Percentiles rank a stretch among this genome's conserved stretches.
phyloP scores from a whole-genome alignment of 2,113 vertebrate genomes.

The Pavo muticus region DNA sequence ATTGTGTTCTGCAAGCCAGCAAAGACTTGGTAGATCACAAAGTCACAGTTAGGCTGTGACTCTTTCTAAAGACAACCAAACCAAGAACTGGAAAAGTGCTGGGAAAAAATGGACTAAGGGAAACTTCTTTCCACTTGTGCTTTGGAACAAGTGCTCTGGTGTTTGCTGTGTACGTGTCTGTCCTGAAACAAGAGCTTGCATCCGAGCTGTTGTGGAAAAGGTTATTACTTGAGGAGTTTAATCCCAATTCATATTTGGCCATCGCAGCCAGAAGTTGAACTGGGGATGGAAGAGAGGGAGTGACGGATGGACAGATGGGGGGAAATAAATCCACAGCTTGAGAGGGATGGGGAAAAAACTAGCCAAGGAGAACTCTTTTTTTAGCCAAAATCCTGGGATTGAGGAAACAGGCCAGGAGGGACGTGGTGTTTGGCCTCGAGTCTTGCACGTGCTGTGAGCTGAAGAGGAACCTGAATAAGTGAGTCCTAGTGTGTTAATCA shows the following conservation, averaged over 20 bases:
- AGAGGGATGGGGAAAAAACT: neutral
- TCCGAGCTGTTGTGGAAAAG: slow-evolving; percentile 11
- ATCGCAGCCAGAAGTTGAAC: neutral
- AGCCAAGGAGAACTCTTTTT: neutral
- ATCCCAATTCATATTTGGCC: neutral
- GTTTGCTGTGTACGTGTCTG: accelerated
- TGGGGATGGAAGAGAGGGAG: neutral
- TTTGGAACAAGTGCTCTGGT: neutral
- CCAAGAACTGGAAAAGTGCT: neutral
- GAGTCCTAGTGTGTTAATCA: neutral
- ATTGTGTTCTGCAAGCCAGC: neutral
- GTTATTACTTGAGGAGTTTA: neutral
- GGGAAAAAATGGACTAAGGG: neutral
- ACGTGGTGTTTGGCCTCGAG: neutral
- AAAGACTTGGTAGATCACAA: neutral
- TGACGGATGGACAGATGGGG: neutral
- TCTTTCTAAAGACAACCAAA: neutral
- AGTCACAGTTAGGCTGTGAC: neutral
- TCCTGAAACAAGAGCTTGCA: neutral
- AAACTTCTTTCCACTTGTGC: neutral
- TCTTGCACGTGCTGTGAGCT: neutral
- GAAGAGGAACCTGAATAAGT: neutral
- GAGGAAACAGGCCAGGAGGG: neutral
- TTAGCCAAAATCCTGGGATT: neutral
- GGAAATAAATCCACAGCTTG: neutral